Evolutionary conservation across 2,113 vertebrate species (phyloP), one percentile per base, ranked within the genome.

Genomic region (Gymnarchus niloticus): DNA sequence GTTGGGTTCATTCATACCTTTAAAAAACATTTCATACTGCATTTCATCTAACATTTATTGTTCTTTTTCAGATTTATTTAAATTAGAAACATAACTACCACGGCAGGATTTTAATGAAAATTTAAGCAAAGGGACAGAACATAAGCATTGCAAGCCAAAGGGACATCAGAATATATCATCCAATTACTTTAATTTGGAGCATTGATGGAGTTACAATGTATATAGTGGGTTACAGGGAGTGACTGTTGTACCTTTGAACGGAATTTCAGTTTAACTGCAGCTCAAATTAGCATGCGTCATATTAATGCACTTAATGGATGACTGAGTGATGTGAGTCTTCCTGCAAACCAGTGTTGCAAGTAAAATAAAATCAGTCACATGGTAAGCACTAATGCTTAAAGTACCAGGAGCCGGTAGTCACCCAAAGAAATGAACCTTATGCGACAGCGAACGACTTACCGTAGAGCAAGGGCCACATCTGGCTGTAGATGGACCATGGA

Each of bases 401-500:
- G 6, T 17, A 14, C 14, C 61, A 37, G 12, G 61, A 69, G 3
- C 28, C 28, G 4, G 3, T 52, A 12, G 51, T 9, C 7, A 52
- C 1, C 1, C 2, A 6, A 52, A 9, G 51, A 52, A n/a, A n/a
- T n/a, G n/a, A n/a, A n/a, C n/a, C 59, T 25, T 25, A 7, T 1
- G 12, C 25, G 80, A 28, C 49, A 25, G 25, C 10, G 25, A 51
- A 19, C n/a, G 49, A 52, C 88, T 91, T 87, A 94, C 95, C 85
- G 37, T 0, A 95, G 90, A 19, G 90, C 90, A 73, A 91, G 87
- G 41, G 65, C 57, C 1, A 95, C 93, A 1, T 84, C 88, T 0
- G 83, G 83, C 87, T 95, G 90, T 76, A 85, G 41, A 49, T 95
- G 94, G 84, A 95, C 91, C 94, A 96, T 96, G 87, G 94, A 82